Percentiles rank a stretch among this genome's conserved stretches.
phyloP scores from a whole-genome alignment of 2,888 invertebrate species.

The Dicycla oo region DNA sequence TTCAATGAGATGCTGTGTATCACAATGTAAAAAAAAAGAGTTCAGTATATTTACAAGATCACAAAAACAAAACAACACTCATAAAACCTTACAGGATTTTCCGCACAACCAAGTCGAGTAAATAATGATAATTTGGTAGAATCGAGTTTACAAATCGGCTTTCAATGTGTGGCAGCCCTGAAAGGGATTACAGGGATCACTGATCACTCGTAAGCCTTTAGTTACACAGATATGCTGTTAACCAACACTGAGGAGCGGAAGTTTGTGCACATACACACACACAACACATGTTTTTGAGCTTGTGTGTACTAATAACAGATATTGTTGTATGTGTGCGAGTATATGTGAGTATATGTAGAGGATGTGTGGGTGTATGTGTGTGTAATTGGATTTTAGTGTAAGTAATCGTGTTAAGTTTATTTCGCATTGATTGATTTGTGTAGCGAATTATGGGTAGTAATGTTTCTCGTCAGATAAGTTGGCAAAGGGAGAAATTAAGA shows the following conservation, averaged over 20 bases:
- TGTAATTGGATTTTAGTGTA: slow-evolving; percentile 64
- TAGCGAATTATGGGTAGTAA: slow-evolving; percentile 31
- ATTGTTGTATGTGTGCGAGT: not conserved
- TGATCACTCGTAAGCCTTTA: slow-evolving; percentile 66
- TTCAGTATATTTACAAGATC: not conserved
- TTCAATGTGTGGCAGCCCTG: slow-evolving; percentile 59
- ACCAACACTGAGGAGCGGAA: slow-evolving; percentile 45
- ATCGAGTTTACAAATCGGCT: slow-evolving; percentile 61
- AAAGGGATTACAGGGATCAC: slow-evolving; percentile 62
- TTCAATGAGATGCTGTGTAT: not conserved
- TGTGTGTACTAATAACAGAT: slow-evolving; percentile 12
- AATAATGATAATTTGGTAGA: slow-evolving; percentile 52
- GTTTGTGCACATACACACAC: slow-evolving; percentile 22
- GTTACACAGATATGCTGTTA: slow-evolving; percentile 71
- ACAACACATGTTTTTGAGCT: slow-evolving; percentile 37
- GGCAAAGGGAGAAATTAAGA: no score
- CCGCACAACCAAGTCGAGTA: slow-evolving; percentile 25
- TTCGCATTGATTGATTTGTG: slow-evolving; percentile 50
- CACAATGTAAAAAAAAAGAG: not conserved
- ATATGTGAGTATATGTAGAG: slow-evolving; percentile 36
- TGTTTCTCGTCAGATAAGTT: slow-evolving; percentile 18
- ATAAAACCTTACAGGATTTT: slow-evolving; percentile 19
- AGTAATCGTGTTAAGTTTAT: slow-evolving; percentile 54
- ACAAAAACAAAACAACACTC: slow-evolving; percentile 3
- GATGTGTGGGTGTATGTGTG: slow-evolving; percentile 17